phyloP scores from a whole-genome alignment of 1,140 invertebrate genomes.

The Saccostrea cuccullata region DNA sequence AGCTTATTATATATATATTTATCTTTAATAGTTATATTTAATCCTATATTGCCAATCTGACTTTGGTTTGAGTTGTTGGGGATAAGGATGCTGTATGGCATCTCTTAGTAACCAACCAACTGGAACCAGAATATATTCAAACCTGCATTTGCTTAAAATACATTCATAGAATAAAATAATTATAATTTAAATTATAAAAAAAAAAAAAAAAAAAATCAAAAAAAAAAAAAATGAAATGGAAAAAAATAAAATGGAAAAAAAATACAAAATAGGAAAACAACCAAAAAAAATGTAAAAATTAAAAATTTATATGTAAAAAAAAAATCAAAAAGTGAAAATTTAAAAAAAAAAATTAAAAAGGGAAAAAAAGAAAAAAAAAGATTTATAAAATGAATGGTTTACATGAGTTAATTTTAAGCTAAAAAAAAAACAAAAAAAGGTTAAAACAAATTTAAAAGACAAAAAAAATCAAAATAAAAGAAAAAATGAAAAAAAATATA shows the following conservation, averaged over 20 bases:
- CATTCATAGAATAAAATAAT: constrained; percentile 40
- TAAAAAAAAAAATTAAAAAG: constrained; percentile 42
- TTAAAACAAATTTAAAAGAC: constrained; percentile 18
- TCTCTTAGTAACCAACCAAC: background rate
- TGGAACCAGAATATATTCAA: constrained; percentile 4
- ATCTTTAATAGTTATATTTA: constrained; percentile 23
- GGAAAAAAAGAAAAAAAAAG: constrained; percentile 34
- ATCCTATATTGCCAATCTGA: constrained; percentile 31
- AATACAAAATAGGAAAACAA: constrained; percentile 44
- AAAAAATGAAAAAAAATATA: constrained; percentile 41
- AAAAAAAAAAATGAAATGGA: constrained; percentile 42
- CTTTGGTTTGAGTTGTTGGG: constrained; percentile 27
- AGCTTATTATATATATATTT: constrained; percentile 18
- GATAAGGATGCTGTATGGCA: background rate
- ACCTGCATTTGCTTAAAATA: constrained; percentile 21
- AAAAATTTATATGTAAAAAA: constrained; percentile 38
- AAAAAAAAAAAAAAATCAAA: constrained; percentile 25
- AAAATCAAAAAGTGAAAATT: constrained; percentile 28
- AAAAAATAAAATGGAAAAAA: constrained; percentile 45
- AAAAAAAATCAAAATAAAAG: constrained; percentile 1
- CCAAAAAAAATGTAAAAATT: constrained; percentile 42
- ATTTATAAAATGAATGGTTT: background rate
- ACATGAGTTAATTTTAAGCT: background rate
- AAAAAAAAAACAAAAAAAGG: constrained; percentile 37
- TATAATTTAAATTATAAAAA: constrained; percentile 23